These are phyloP conservation scores for Aromia moschata DNA, from an alignment of 2,888 invertebrate genomes.

Conservation along the genomic window DNA sequence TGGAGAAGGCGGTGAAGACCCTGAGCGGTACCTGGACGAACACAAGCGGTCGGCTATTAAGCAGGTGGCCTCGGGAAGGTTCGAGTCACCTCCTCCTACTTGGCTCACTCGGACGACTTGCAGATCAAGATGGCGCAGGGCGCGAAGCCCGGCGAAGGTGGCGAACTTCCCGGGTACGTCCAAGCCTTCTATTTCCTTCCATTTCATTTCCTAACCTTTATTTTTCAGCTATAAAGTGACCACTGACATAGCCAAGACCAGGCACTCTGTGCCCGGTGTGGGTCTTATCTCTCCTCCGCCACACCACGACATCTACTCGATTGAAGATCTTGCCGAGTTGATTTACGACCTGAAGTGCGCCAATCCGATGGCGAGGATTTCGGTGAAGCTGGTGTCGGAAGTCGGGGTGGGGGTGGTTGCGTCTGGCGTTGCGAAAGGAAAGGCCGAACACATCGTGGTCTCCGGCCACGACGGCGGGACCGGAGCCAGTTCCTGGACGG, in stretches of 20 bases:
- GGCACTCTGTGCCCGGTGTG: slow-evolving; percentile 96
- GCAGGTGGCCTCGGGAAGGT: slow-evolving; percentile 98
- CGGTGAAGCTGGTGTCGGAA: slow-evolving; percentile 98
- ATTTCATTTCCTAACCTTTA: no score
- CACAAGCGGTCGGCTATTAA: slow-evolving; percentile 94
- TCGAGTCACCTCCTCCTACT: slow-evolving; percentile 96
- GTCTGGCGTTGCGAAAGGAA: slow-evolving; percentile 82
- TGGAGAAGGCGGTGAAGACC: slow-evolving; percentile 94
- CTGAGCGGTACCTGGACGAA: slow-evolving; percentile 72
- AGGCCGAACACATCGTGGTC: slow-evolving; percentile 98
- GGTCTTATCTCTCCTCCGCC: slow-evolving; percentile 99
- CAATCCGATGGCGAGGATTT: slow-evolving; percentile 93
- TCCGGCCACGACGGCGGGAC: slow-evolving; percentile 99
- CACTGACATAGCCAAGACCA: slow-evolving; percentile 91
- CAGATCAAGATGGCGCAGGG: slow-evolving; percentile 99
- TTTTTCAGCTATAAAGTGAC: slow-evolving; percentile 81
- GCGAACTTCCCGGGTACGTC: slow-evolving; percentile 83
- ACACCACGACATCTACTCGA: slow-evolving; percentile 99
- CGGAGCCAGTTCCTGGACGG: slow-evolving; percentile 99
- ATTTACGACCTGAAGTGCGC: slow-evolving; percentile 98
- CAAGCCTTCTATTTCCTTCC: neutral
- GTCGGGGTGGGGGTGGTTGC: slow-evolving; percentile 93
- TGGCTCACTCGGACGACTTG: slow-evolving; percentile 97
- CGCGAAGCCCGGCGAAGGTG: slow-evolving; percentile 99
- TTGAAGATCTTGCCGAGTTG: slow-evolving; percentile 97